Evolutionary conservation across 2,888 invertebrate species (phyloP).

Genomic region (Cremastinae sp.): DNA sequence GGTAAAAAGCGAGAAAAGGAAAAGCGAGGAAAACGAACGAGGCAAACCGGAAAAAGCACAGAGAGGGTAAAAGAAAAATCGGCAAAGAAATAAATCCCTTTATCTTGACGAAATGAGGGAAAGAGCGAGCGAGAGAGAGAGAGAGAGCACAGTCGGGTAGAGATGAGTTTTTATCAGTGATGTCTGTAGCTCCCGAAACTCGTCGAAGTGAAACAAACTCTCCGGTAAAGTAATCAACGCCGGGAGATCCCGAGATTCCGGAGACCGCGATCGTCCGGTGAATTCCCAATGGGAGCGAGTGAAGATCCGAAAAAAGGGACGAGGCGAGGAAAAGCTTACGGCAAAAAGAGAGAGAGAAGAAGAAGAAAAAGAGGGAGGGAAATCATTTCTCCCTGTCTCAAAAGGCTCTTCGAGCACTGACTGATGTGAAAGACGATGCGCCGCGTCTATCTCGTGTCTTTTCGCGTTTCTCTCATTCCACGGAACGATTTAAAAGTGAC

Average conservation of each 20-base stretch:
- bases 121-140: conserved; percentile 34
- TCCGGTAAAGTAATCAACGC: conserved; percentile 47
- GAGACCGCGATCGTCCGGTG: conserved; percentile 21
- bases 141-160: no score
- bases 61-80: background rate
- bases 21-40: background rate
- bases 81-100: no score
- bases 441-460: background rate
- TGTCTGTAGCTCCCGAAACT: conserved; percentile 13
- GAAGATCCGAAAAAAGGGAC: background rate
- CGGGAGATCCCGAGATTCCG: conserved; percentile 34
- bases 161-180: conserved; percentile 6
- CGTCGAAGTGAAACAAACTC: conserved; percentile 26
- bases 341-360: background rate
- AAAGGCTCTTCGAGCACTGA: conserved; percentile 10
- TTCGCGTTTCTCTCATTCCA: background rate
- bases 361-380: background rate
- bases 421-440: background rate
- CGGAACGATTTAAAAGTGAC: conserved; percentile 19
- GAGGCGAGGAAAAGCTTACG: background rate
- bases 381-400: conserved; percentile 14
- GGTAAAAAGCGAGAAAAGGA: no score
- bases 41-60: background rate
- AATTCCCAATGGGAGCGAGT: conserved; percentile 15
- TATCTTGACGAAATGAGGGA: conserved; percentile 18